Base-by-base conservation (phyloP, 2,113 vertebrate species). In the Oreochromis spilurus region DNA sequence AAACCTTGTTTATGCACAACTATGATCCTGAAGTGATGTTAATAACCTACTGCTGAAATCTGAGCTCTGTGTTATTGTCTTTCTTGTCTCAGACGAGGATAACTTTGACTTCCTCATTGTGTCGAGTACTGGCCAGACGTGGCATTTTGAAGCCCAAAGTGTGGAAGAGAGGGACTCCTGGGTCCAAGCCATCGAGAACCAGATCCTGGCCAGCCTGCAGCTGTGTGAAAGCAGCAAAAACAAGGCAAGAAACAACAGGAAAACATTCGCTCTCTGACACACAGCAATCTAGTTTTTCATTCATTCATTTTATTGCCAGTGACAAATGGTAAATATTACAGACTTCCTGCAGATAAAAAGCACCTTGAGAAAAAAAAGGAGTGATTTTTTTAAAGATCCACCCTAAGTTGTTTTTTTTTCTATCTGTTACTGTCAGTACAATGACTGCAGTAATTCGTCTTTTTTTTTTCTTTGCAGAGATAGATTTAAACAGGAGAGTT, bases 41-140 rank as follows among this genome's bases (percentile, higher is more conserved):
- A 52, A 8, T 19, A 77, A n/a, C 26, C 45, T 34, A 31, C 10
- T 77, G 72, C 26, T n/a, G 1, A 77, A 31, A 75, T 11, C 45
- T 31, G 26, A 50, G 16, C 26, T 52, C 16, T 50, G 6, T 31
- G 26, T 34, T 13, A 65, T 5, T 86, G n/a, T 82, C 38, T 88
- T 79, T 60, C 8, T 86, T 31, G 14, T 16, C 14, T 87, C 96
- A 97, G 96, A 96, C 67, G 98, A 98, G 94, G 98, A 99, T 91
- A 98, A 97, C 93, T 98, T 98, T n/a, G 98, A 98, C 96, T 98
- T 99, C 92, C 95, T 98, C 87, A 95, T 99, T 16, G 98, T 98
- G 93, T 98, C 98, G 7, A 98, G 97, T 92, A 97, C 97, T 1
- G 98, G 98, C 31, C 98, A 99, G 95, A 98, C 97, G 6, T 99